Conservation (phyloP, 2,888 invertebrate genomes). For the Epinotia ramella region DNA sequence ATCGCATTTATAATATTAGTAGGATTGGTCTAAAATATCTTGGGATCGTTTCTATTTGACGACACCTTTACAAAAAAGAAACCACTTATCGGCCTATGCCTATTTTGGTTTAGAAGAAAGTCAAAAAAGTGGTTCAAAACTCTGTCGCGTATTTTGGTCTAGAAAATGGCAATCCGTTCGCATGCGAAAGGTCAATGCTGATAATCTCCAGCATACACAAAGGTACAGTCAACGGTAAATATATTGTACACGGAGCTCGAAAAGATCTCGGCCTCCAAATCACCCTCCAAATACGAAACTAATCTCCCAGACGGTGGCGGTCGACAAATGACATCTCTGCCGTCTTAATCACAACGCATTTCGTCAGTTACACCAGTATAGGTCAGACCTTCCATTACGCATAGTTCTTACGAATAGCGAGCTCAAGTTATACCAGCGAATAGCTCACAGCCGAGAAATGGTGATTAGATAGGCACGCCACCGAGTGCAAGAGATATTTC, state of each 20-base stretch:
- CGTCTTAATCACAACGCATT: not conserved
- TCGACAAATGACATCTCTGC: not conserved
- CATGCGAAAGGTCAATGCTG: too few relatives aligned
- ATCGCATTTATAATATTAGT: too few relatives aligned
- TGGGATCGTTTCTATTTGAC: too few relatives aligned
- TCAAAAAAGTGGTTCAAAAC: too few relatives aligned
- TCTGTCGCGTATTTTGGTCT: too few relatives aligned
- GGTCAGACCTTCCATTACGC: not conserved
- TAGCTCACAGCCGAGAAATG: not conserved
- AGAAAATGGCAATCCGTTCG: too few relatives aligned
- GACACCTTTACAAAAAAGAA: too few relatives aligned
- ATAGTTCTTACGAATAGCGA: not conserved
- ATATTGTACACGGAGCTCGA: not conserved
- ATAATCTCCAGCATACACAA: too few relatives aligned
- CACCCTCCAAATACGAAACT: not conserved
- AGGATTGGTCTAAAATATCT: too few relatives aligned
- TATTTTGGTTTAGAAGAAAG: too few relatives aligned
- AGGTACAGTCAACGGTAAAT: too few relatives aligned
- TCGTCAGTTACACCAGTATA: not conserved
- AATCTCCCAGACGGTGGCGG: not conserved
- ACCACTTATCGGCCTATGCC: too few relatives aligned
- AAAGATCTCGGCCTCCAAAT: not conserved
- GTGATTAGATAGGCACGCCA: not conserved
- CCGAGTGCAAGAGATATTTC: slow-evolving; percentile 25
- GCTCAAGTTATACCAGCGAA: not conserved